These are phyloP conservation scores for Matsumurasca onukii DNA, from an alignment of 1,140 invertebrate species.

Conservation along the genomic window DNA sequence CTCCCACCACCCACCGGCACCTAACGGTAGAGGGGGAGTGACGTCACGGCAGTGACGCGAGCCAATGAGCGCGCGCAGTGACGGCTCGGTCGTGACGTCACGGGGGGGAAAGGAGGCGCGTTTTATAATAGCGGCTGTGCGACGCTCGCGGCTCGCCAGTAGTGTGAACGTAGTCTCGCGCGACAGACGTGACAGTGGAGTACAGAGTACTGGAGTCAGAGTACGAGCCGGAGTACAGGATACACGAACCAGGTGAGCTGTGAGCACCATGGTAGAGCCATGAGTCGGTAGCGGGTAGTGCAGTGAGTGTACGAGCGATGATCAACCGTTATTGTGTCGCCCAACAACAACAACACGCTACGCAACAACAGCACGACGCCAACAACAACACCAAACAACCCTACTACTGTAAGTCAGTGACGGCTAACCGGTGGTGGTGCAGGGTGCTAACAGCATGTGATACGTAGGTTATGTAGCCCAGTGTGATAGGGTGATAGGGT, in stretches of 20 bases:
- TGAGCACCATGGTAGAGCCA: no score
- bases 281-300: not conserved
- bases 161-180: not conserved
- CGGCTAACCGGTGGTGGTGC: not conserved
- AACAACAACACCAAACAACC: slow-evolving; percentile 20
- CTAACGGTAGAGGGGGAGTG: slow-evolving; percentile 7
- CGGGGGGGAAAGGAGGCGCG: slow-evolving; percentile 18
- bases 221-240: no score
- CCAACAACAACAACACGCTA: no score
- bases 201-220: not conserved
- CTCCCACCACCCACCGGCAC: no score
- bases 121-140: slow-evolving; percentile 10
- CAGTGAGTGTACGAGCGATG: not conserved
- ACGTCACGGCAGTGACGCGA: slow-evolving; percentile 17
- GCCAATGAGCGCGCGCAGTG: not conserved
- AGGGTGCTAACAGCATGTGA: no score
- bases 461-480: no score
- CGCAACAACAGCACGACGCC: not conserved
- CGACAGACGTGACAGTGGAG: not conserved
- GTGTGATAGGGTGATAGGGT: no score
- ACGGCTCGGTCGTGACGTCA: slow-evolving; percentile 13
- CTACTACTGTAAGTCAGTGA: slow-evolving; percentile 20
- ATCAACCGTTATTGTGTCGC: not conserved
- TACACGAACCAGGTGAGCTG: no score
- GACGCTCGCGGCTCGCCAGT: slow-evolving; percentile 4